Evolutionary conservation across 2,797 vertebrate species (phyloP).

Genomic region (Sebastes matsubarae): DNA sequence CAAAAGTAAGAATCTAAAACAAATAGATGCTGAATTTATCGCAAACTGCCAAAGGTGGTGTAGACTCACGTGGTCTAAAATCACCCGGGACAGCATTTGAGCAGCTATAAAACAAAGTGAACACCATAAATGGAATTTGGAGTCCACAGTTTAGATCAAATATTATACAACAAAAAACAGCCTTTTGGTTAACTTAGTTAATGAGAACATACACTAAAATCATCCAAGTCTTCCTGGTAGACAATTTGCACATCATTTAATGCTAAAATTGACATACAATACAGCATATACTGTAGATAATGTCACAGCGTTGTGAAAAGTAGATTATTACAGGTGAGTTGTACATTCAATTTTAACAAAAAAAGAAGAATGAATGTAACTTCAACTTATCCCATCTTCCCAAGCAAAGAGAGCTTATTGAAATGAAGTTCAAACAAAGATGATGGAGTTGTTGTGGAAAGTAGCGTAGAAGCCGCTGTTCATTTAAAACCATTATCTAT

Average conservation of each 20-base stretch:
- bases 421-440: not conserved
- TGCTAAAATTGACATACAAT: not conserved
- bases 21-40: slow-evolving; percentile 1
- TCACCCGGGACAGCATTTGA: not conserved
- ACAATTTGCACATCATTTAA: not conserved
- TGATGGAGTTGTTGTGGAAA: not conserved
- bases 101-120: not conserved
- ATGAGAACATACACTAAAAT: not conserved
- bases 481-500: not conserved
- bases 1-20: not conserved
- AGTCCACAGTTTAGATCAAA: not conserved
- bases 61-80: not conserved
- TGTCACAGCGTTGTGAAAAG: not conserved
- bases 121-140: not conserved
- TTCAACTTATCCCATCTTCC: not conserved
- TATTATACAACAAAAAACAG: not conserved
- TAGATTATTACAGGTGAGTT: not conserved
- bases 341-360: not conserved
- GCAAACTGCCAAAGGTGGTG: not conserved
- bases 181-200: not conserved
- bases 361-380: no score
- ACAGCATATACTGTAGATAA: not conserved
- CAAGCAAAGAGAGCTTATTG: not conserved
- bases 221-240: not conserved
- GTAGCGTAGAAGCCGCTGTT: not conserved